These are phyloP conservation scores for Hyperopisus bebe DNA, from an alignment of 2,113 vertebrate species.

Conservation along the genomic window DNA sequence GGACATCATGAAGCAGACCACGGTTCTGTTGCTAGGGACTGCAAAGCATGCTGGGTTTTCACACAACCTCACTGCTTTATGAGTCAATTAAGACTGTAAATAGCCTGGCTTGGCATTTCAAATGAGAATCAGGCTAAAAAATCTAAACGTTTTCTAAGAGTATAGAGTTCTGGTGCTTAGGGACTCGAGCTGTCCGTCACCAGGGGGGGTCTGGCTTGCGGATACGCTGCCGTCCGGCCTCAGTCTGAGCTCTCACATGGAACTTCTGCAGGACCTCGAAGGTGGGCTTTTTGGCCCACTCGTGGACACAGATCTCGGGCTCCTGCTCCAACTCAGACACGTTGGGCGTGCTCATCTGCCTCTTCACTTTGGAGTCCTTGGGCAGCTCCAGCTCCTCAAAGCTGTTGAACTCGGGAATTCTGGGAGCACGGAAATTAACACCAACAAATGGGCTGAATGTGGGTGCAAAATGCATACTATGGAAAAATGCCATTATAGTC, in stretches of 20 bases:
- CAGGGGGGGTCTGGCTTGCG: background rate
- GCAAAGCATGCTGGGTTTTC: background rate
- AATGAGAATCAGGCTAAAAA: background rate
- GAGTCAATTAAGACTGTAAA: background rate
- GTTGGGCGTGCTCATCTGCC: constrained; percentile 81
- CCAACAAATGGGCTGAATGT: background rate
- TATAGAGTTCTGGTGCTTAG: background rate
- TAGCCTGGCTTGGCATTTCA: background rate
- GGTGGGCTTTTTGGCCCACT: constrained; percentile 76
- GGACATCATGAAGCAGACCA: background rate
- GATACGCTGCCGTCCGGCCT: too few relatives aligned
- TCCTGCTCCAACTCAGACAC: constrained; percentile 76
- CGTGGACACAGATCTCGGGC: constrained; percentile 69
- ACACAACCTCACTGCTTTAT: background rate
- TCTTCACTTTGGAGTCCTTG: constrained; percentile 94
- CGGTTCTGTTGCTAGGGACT: background rate
- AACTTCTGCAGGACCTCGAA: constrained; percentile 84
- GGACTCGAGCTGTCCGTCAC: background rate
- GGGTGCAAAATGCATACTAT: constrained; percentile 7
- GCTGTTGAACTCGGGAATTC: constrained; percentile 87
- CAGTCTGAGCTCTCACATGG: constrained; percentile 61
- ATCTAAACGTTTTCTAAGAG: background rate
- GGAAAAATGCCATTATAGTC: background rate
- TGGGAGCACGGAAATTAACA: constrained; percentile 42
- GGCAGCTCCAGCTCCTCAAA: constrained; percentile 91